A percentile compares a stretch with the other conserved stretches of the same genome.
Conservation (phyloP, 2,888 invertebrate species). For the Pteria penguin region DNA sequence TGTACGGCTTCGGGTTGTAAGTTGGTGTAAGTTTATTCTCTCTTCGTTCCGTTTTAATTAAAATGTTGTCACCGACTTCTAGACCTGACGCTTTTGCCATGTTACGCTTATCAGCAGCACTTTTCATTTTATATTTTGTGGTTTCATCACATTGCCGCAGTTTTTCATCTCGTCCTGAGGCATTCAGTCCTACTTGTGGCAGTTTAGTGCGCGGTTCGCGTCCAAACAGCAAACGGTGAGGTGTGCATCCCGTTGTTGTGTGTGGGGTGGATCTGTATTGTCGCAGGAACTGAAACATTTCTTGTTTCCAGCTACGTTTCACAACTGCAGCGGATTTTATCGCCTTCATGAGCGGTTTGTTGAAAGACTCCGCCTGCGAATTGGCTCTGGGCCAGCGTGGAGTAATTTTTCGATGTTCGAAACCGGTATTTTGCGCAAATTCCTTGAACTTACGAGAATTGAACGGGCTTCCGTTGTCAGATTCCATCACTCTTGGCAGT, state of each 20-base stretch:
- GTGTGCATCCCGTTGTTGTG: too few relatives aligned
- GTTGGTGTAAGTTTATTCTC: background rate
- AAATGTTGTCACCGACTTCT: background rate
- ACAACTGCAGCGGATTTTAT: too few relatives aligned
- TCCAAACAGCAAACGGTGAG: background rate
- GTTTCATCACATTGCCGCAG: conserved; percentile 5
- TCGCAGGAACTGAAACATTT: too few relatives aligned
- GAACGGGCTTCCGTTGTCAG: conserved; percentile 46
- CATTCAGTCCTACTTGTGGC: background rate
- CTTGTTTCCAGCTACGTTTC: too few relatives aligned
- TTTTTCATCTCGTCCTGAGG: background rate
- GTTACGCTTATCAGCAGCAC: background rate
- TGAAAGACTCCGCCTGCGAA: conserved; percentile 23
- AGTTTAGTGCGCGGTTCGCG: conserved; percentile 2
- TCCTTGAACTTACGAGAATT: conserved; percentile 27
- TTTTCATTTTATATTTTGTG: background rate
- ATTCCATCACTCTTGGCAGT: conserved; percentile 36
- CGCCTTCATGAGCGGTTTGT: conserved; percentile 25
- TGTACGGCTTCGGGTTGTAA: conserved; percentile 5
- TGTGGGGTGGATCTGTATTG: too few relatives aligned
- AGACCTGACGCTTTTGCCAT: background rate
- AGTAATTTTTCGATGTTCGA: conserved; percentile 31
- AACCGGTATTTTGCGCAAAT: conserved; percentile 28
- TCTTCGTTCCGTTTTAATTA: background rate
- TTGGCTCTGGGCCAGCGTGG: too few relatives aligned